Evolutionary conservation across 30 jellyfish, hydroid and myxozoan genomes (phyloP), one percentile per base, ranked within the genome.

Genomic region (Rhopilema esculentum): DNA sequence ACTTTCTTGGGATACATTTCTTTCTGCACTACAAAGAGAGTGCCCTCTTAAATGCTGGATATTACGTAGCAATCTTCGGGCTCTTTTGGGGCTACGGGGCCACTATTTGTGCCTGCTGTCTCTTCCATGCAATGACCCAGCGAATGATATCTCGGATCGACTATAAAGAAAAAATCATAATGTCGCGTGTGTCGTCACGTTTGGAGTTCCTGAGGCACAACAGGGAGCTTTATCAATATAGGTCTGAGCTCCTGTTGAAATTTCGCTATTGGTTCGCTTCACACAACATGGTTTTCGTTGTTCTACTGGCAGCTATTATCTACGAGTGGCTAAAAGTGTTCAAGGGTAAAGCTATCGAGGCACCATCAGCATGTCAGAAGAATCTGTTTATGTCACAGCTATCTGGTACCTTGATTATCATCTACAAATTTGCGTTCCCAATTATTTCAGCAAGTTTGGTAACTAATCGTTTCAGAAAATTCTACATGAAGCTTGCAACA

Each of bases 51-150:
- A 62, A 72, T 25, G 49, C 28, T 8, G 26, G 70, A 20, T 84
- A 84, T 67, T 68, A 7, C 29, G 1, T 23, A 26, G 92, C 92
- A 69, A 29, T 84, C 0, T 49, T 17, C 18, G 64, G 73, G 92
- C 66, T 72, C 27, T 84, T 70, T 72, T 84, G 92, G 92, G 92
- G 92, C 27, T 84, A 28, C 31, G 77, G 83, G 16, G 92, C 87
- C 8, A 84, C 92, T n/a, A 76, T 84, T 50, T 84, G 92, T 23
- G 57, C 92, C 17, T 84, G 92, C 77, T 51, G 87, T 40, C 74
- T 84, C 22, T 84, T 84, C 26, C 92, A 84, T 51, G 83, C 75
- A 16, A 84, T 84, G 92, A 72, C 92, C 62, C 70, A 32, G 24
- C 69, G 75, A 31, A 84, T 84, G 24, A 72, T 18, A n/a, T 1